phyloP scores from a whole-genome alignment of 2,888 invertebrate genomes.

The Bruchidius siliquastri region DNA sequence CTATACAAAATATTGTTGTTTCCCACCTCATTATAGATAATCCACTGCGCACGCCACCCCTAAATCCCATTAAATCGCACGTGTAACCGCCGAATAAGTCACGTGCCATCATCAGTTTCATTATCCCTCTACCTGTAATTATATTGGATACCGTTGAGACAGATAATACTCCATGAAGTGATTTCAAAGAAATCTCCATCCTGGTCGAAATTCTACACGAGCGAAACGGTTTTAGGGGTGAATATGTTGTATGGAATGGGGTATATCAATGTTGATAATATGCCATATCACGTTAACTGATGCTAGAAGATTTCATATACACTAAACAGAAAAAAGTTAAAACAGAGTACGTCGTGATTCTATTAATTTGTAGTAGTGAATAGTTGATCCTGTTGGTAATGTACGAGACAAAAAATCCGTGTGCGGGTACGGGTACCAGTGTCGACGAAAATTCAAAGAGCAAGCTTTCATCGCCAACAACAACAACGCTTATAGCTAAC shows the following conservation, averaged over 20 bases:
- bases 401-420: too few species aligned
- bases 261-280: neutral
- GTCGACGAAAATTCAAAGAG: too few species aligned
- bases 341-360: too few species aligned
- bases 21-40: neutral
- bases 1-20: neutral
- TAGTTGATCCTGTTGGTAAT: too few species aligned
- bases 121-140: neutral
- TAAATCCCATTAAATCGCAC: neutral
- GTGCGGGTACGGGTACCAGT: too few species aligned
- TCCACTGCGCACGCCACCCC: neutral
- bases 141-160: neutral
- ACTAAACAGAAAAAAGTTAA: too few species aligned
- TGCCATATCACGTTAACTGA: neutral
- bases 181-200: neutral
- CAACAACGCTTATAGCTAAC: too few species aligned
- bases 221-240: neutral
- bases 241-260: neutral
- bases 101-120: neutral
- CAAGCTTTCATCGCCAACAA: too few species aligned
- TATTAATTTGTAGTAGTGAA: too few species aligned
- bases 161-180: neutral
- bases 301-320: too few species aligned
- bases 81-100: neutral
- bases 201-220: neutral